Evolutionary conservation across 35 echinoderm and acorn worm species (phyloP), one percentile per base, ranked within the genome.

Genomic region (Holothuria glaberrima): DNA sequence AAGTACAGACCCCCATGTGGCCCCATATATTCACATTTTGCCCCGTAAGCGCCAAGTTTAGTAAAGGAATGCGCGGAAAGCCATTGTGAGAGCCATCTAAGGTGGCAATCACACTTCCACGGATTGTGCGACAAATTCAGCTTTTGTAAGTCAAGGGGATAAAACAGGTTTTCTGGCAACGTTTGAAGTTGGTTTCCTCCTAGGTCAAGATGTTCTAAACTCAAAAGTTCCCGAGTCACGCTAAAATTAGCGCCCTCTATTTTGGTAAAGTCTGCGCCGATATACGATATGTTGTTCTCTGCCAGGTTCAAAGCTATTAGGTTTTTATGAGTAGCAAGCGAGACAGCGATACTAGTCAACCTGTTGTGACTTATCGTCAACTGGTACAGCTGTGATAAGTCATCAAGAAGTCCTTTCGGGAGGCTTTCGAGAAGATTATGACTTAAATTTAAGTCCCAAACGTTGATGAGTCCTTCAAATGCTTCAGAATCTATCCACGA

Each of bases 171-270:
- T 10, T 61, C 25, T 4, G 80, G 80, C 33, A 84, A 63, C 26
- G 13, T 84, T 9, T 36, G 27, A 19, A 84, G 32, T 6, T 63
- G 12, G 80, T 84, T 84, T 24, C 58, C 57, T 17, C 80, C 30
- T 46, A 84, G 57, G 20, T 84, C 80, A 58, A 84, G 57, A 61
- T 84, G 80, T 52, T 84, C 30, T 28, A 84, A 84, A 3, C 26
- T 57, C 20, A 84, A 58, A 29, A 25, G 80, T 9, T 61, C 80
- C n/a, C 31, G 56, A 12, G 25, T 58, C 12, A n/a, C 25, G 22
- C 46, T 61, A 6, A 84, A 61, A 63, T 84, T 84, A 16, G 20
- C 80, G 31, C 31, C 80, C 9, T 81, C 41, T 81, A 19, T 81
- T 12, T 30, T 50, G 44, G 46, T n/a, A 13, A 61, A 61, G 46